Percentiles rank a stretch among this genome's conserved stretches.
Evolutionary conservation across 2,888 invertebrate species (phyloP).

Genomic region (Euspilapteryx auroguttella): DNA sequence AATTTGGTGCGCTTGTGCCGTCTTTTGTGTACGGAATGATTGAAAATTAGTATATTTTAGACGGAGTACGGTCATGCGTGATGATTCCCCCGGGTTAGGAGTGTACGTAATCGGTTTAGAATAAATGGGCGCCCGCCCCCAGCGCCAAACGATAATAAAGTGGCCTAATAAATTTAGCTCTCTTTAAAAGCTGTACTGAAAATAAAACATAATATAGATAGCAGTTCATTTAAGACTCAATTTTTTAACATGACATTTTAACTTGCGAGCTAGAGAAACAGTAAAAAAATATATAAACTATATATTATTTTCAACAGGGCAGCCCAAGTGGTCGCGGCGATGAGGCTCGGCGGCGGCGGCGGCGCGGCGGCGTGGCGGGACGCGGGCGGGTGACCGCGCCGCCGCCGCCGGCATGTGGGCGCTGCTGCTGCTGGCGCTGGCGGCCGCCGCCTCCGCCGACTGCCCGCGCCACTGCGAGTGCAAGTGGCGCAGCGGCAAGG

Average conservation of each 20-base stretch:
- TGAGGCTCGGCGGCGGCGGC: not conserved
- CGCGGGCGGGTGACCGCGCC: conserved; percentile 23
- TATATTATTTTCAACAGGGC: no score
- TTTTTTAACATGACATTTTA: no score
- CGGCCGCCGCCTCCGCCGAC: conserved; percentile 60
- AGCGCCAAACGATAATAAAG: no score
- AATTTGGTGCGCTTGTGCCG: conserved; percentile 13
- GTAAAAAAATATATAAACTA: no score
- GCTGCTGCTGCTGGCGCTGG: conserved; percentile 41
- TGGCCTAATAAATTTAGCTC: no score
- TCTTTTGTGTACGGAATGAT: conserved; percentile 16
- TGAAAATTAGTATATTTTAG: conserved; percentile 15
- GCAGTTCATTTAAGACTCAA: no score
- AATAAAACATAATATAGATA: no score
- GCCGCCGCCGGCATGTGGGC: conserved; percentile 66
- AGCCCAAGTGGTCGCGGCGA: no score
- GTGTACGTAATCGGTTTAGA: not conserved
- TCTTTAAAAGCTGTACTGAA: no score
- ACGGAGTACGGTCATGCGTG: conserved; percentile 8
- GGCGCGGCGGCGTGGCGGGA: conserved; percentile 11
- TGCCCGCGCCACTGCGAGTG: conserved; percentile 81
- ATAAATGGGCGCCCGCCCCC: no score
- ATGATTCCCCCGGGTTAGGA: conserved; percentile 1
- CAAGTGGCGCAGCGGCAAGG: conserved; percentile 88
- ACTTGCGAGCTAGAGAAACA: no score